These are phyloP conservation scores for Pelusios castaneus DNA, from an alignment of 2,113 vertebrate species.

Conservation along the genomic window DNA sequence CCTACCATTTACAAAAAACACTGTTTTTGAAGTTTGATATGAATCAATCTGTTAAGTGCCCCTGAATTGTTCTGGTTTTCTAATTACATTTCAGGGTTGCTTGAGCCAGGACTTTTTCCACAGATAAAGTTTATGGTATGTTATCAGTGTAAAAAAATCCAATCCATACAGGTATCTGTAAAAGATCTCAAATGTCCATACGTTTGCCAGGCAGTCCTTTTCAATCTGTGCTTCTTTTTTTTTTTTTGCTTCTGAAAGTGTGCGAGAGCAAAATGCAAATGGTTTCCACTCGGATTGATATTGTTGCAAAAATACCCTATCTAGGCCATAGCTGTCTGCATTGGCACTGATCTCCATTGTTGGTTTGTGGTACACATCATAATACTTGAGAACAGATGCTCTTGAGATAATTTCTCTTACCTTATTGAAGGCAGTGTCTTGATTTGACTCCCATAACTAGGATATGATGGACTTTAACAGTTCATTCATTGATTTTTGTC, in stretches of 20 bases:
- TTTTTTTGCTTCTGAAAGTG: too few species aligned
- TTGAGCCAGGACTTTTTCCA: neutral
- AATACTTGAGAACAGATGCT: neutral
- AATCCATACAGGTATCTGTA: neutral
- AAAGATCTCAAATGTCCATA: neutral
- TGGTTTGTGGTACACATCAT: neutral
- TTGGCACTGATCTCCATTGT: neutral
- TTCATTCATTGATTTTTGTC: neutral
- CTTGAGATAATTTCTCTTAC: neutral
- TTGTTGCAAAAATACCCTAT: neutral
- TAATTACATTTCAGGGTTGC: neutral
- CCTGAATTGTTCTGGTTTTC: neutral
- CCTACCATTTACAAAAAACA: neutral
- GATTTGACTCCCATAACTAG: neutral
- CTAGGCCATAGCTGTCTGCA: neutral
- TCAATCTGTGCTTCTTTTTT: too few species aligned
- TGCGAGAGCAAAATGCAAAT: neutral
- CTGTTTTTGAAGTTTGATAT: neutral
- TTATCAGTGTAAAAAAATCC: neutral
- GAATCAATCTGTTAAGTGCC: neutral
- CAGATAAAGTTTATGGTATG: neutral
- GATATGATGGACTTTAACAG: neutral
- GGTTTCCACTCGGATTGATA: neutral
- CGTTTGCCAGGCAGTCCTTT: too few species aligned
- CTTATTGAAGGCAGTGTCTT: neutral